Evolutionary conservation across 2,888 invertebrate genomes (phyloP).

Genomic region (Leptogaster cylindrica): DNA sequence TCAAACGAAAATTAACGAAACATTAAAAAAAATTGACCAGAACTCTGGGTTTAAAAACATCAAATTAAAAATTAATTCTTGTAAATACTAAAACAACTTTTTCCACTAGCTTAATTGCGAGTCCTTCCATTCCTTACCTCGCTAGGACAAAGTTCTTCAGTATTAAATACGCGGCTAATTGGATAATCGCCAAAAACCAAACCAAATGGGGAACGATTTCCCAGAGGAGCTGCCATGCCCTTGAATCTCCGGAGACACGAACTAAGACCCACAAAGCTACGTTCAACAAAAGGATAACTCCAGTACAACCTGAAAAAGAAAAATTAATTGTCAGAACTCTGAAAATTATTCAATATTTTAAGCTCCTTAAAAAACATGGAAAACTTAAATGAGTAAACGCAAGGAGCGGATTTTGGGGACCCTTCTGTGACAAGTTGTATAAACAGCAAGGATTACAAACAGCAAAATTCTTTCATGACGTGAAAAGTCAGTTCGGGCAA

Average conservation of each 20-base stretch:
- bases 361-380: too few species aligned
- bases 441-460: too few species aligned
- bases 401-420: too few species aligned
- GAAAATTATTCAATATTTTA: too few species aligned
- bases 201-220: constrained; percentile 67
- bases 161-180: constrained; percentile 69
- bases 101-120: too few species aligned
- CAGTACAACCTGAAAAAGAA: constrained; percentile 55
- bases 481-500: background rate
- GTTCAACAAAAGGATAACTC: constrained; percentile 59
- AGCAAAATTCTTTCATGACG: background rate
- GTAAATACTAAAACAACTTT: too few species aligned
- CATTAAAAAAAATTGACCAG: too few species aligned
- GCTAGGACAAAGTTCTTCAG: constrained; percentile 65
- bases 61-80: too few species aligned
- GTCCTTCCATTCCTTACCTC: constrained; percentile 54
- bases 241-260: constrained; percentile 55
- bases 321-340: background rate
- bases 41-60: too few species aligned
- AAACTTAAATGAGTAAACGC: too few species aligned
- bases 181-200: constrained; percentile 68
- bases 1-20: too few species aligned
- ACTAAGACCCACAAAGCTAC: constrained; percentile 53
- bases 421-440: too few species aligned
- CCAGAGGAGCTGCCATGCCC: constrained; percentile 58